A percentile compares a stretch with the other conserved stretches of the same genome.
These are phyloP conservation scores for Oithona nana DNA, from an alignment of 2,888 invertebrate species.

Conservation along the genomic window DNA sequence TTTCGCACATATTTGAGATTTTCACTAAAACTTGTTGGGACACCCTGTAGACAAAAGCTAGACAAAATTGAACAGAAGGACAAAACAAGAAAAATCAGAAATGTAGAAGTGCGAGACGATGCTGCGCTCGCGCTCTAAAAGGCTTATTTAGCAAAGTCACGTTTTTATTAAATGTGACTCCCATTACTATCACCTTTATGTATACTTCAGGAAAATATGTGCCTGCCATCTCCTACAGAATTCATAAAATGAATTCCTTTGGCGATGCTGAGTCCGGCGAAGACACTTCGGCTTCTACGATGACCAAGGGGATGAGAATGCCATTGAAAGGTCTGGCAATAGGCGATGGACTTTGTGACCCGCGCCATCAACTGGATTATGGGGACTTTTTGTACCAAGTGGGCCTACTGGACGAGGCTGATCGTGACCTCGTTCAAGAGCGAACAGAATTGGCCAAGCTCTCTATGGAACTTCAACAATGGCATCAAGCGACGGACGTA, in stretches of 20 bases:
- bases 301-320: background rate
- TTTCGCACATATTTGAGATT: too few relatives aligned
- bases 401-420: slow-evolving; percentile 23
- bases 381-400: slow-evolving; percentile 29
- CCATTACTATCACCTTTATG: too few relatives aligned
- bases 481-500: background rate
- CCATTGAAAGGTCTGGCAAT: slow-evolving; percentile 19
- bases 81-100: too few relatives aligned
- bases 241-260: slow-evolving; percentile 41
- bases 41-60: too few relatives aligned
- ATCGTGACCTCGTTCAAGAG: slow-evolving; percentile 21
- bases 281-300: too few relatives aligned
- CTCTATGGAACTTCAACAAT: background rate
- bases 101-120: too few relatives aligned
- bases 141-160: too few relatives aligned
- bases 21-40: too few relatives aligned
- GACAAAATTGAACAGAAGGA: too few relatives aligned
- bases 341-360: slow-evolving; percentile 25
- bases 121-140: too few relatives aligned
- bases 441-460: slow-evolving; percentile 20
- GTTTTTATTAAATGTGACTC: too few relatives aligned
- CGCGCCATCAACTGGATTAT: slow-evolving; percentile 25
- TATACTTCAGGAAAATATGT: slow-evolving; percentile 35
- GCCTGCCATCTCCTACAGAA: slow-evolving; percentile 53
- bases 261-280: slow-evolving; percentile 28